These are phyloP conservation scores for Fukomys damarensis DNA, from an alignment of 2,113 vertebrate genomes.

Conservation along the genomic window DNA sequence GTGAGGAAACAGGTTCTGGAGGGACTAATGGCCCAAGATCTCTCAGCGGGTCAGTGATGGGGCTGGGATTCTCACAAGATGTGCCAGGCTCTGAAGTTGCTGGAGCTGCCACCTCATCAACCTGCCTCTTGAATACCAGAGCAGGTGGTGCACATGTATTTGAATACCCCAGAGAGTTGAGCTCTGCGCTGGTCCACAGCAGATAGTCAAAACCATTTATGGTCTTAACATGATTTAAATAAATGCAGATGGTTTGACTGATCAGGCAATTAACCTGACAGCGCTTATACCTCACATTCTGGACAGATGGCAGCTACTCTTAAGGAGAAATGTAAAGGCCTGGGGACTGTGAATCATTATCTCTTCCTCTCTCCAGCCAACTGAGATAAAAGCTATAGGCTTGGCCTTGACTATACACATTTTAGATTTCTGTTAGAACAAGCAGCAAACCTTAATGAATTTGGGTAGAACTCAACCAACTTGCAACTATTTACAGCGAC, in stretches of 20 bases:
- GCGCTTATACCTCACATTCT: not conserved
- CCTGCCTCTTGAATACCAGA: not conserved
- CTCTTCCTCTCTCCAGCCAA: constrained; percentile 18
- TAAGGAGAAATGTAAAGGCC: constrained; percentile 34
- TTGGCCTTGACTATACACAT: not conserved
- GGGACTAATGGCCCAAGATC: not conserved
- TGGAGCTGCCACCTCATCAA: not conserved
- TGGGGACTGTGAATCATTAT: constrained; percentile 14
- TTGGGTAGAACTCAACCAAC: not conserved
- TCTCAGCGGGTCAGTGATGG: not conserved
- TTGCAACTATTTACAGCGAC: constrained; percentile 35
- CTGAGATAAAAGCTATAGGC: constrained; percentile 43
- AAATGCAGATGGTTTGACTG: constrained; percentile 44
- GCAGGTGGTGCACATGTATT: not conserved
- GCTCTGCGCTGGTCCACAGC: constrained; percentile 7
- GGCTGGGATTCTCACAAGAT: not conserved
- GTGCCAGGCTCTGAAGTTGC: not conserved
- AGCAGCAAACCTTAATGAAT: constrained; percentile 15
- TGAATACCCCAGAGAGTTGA: not conserved
- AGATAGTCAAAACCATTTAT: not conserved
- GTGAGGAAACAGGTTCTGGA: not conserved
- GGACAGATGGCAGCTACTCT: constrained; percentile 53
- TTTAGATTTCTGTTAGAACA: constrained; percentile 56
- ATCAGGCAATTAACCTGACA: constrained; percentile 18
- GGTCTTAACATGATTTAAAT: constrained; percentile 44